phyloP scores from a whole-genome alignment of 2,888 invertebrate genomes.

The Periphyllus acericola region DNA sequence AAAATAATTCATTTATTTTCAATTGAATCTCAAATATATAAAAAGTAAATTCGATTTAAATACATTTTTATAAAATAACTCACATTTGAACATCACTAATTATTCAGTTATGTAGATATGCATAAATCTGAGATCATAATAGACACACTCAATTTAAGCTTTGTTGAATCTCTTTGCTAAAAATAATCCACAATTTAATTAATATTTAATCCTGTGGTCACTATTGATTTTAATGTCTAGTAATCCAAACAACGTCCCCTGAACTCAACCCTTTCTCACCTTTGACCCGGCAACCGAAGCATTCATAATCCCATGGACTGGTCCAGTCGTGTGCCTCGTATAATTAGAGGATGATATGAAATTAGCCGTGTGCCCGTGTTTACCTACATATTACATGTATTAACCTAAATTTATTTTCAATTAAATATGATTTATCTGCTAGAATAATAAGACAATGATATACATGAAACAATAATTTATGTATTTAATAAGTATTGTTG shows the following conservation, averaged over 20 bases:
- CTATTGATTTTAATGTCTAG: conserved; percentile 41
- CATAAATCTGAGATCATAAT: conserved; percentile 26
- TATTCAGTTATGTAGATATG: conserved; percentile 16
- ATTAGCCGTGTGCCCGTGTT: conserved; percentile 13
- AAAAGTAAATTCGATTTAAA: background rate
- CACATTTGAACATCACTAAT: background rate
- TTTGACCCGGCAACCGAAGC: conserved; percentile 28
- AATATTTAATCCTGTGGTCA: conserved; percentile 52
- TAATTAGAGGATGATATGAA: conserved; percentile 18
- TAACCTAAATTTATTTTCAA: background rate
- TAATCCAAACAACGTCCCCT: conserved; percentile 33
- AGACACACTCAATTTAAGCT: conserved; percentile 30
- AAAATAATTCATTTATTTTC: conserved; percentile 8
- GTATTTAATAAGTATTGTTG: background rate
- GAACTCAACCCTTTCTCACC: conserved; percentile 49
- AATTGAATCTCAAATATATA: background rate
- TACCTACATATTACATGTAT: background rate
- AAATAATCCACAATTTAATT: conserved; percentile 54
- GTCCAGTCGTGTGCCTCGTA: conserved; percentile 20
- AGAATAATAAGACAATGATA: background rate
- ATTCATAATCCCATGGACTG: conserved; percentile 32
- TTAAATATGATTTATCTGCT: background rate
- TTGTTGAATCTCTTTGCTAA: conserved; percentile 1
- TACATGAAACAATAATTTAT: background rate
- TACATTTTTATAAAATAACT: background rate